Base-by-base conservation (phyloP, 2,797 vertebrate species). In the Oophaga sylvatica region DNA sequence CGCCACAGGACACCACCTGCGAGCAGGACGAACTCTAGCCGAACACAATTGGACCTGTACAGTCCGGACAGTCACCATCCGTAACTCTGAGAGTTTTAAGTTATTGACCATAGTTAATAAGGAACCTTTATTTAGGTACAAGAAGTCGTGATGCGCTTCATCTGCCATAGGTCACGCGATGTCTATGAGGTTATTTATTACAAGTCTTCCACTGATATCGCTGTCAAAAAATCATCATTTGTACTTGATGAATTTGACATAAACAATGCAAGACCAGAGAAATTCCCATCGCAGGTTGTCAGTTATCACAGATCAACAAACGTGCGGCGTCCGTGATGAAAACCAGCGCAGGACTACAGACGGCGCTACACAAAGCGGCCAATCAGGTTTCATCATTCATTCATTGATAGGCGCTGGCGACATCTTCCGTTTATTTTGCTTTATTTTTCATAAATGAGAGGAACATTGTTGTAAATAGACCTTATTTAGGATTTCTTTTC, bases 1-100 rank as follows among this genome's bases (percentile, higher is more conserved):
- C 94, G 71, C 91, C 95, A 20, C 94, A 95, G 90, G 93, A 93
- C 90, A 95, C 94, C 60, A 68, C 89, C 0, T 68, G 91, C 80
- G 94, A 95, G 89, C 95, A 95, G 83, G 92, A 89, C 75, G 88
- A 89, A 87, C 84, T 91, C 0, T 96, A 94, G 93, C 83, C 90
- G 87, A 59, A 57, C 13, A 71, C 84, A 76, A 20, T 56, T 53
- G n/a, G 56, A 78, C 80, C 59, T 48, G 29, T 77, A 68, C 62
- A 29, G 83, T 20, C 57, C 45, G 62, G 22, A 89, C 84, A 82
- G 67, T 41, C 65, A 16, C 22, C 73, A 35, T 83, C n/a, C 56
- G 83, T 89, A 92, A 91, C 92, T 92, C 90, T 0, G 29, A 91
- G 93, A 90, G 90, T 91, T 93, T 93, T 95, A 95, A 95, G 89